Base-by-base conservation (phyloP, 2,888 invertebrate genomes). In the Peribatodes rhomboidaria region DNA sequence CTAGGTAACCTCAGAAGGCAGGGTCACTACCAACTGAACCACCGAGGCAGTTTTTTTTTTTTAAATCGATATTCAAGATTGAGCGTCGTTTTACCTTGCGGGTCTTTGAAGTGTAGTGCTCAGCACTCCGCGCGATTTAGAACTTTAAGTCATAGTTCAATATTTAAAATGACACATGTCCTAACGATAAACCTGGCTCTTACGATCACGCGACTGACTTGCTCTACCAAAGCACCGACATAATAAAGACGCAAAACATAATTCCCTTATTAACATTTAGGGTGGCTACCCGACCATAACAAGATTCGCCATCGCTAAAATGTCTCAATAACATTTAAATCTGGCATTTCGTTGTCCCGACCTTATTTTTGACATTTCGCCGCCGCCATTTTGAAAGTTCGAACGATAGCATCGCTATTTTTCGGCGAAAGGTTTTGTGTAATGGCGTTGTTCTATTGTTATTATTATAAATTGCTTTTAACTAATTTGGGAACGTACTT, bases 311-410 rank as follows among this genome's bases (percentile, higher is more conserved):
- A 79, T 80, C 77, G 62, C 69, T 70, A 61, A 81, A 85, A 84
- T 84, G 82, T 76, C 83, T 74, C 61, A 61, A 69, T 71, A 83
- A 65, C 83, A 84, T 84, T 84, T 80, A 70, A n/a, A n/a, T 62
- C 68, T 80, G 85, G 69, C 82, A 83, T 84, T 65, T 82, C 78
- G 61, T 35, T 55, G 35, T 39, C 47, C 67, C 74, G 69, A 78
- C 86, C 86, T 84, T 83, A 83, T 79, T 86, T 82, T 79, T 84
- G 84, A 84, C 85, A 86, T 86, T 86, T 81, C 57, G 46, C 0
- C 61, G 76, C 0, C 61, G 76, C 76, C 80, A 77, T 79, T 77
- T 79, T 74, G 74, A 69, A 73, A 70, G 66, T 67, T 57, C 59
- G 37, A 3, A 35, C 37, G 59, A 65, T 70, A 62, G 14, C 53